Evolutionary conservation across 2,797 vertebrate species (phyloP).

Genomic region (Microctenopoma stevenorrisi): DNA sequence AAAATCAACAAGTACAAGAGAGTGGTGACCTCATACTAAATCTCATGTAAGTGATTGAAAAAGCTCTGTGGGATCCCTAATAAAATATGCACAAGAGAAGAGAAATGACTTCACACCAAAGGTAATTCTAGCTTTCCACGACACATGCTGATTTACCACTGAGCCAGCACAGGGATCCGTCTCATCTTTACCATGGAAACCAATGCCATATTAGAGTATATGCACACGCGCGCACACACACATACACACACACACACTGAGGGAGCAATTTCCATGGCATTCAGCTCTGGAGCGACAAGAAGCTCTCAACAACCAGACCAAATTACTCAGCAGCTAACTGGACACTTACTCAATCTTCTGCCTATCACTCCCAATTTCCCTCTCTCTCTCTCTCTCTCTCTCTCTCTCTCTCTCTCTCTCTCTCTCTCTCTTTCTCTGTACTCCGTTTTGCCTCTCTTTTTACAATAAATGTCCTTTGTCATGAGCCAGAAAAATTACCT

Average conservation of each 20-base stretch:
- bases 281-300: constrained; percentile 68
- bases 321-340: constrained; percentile 71
- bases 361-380: constrained; percentile 47
- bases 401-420: no score
- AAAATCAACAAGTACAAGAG: constrained; percentile 33
- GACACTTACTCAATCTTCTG: constrained; percentile 64
- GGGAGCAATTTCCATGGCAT: constrained; percentile 80
- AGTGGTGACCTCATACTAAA: constrained; percentile 11
- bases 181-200: constrained; percentile 85
- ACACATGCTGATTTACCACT: constrained; percentile 75
- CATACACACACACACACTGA: no score
- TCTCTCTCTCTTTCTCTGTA: neutral
- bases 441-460: constrained; percentile 29
- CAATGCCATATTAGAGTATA: constrained; percentile 76
- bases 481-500: constrained; percentile 74
- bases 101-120: constrained; percentile 63
- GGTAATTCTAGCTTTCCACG: constrained; percentile 66
- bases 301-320: constrained; percentile 69
- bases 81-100: constrained; percentile 44
- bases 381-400: constrained; percentile 16
- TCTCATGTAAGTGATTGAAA: constrained; percentile 26
- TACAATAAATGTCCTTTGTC: constrained; percentile 59
- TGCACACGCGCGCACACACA: constrained; percentile 61
- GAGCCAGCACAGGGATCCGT: constrained; percentile 71
- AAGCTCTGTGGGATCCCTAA: constrained; percentile 36